These are phyloP conservation scores for Serinus canaria DNA, from an alignment of 2,113 vertebrate species.

Conservation along the genomic window DNA sequence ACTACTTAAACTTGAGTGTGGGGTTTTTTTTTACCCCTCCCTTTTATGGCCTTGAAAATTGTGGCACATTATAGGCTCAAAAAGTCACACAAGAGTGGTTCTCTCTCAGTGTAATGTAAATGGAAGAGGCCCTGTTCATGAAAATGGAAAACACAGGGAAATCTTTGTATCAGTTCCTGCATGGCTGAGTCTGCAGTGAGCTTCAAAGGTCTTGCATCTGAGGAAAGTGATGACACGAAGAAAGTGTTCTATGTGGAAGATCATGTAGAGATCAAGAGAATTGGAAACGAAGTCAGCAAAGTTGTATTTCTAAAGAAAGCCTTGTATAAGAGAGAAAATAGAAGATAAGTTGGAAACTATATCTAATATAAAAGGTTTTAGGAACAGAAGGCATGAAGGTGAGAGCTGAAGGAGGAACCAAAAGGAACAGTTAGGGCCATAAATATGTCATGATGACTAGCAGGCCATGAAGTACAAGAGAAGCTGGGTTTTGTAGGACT, in stretches of 20 bases:
- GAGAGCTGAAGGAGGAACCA: neutral
- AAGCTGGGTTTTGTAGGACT: neutral
- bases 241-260: conserved; percentile 10
- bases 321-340: neutral
- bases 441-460: conserved; percentile 11
- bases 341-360: neutral
- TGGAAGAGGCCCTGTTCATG: neutral
- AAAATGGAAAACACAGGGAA: neutral
- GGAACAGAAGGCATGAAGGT: neutral
- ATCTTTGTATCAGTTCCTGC: neutral
- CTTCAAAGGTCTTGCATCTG: conserved; percentile 31
- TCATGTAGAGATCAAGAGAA: conserved; percentile 45
- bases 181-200: neutral
- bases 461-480: neutral
- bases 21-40: neutral
- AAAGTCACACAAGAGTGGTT: neutral
- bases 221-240: neutral
- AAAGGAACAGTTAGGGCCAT: conserved; percentile 2
- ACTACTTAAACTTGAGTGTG: neutral
- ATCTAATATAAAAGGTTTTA: conserved; percentile 12
- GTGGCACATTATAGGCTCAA: neutral
- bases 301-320: conserved; percentile 13
- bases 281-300: conserved; percentile 25
- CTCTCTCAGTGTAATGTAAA: neutral
- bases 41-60: neutral